Evolutionary conservation across 2,797 vertebrate genomes (phyloP), one percentile per base, ranked within the genome.

Genomic region (Cercopithecus mitis): DNA sequence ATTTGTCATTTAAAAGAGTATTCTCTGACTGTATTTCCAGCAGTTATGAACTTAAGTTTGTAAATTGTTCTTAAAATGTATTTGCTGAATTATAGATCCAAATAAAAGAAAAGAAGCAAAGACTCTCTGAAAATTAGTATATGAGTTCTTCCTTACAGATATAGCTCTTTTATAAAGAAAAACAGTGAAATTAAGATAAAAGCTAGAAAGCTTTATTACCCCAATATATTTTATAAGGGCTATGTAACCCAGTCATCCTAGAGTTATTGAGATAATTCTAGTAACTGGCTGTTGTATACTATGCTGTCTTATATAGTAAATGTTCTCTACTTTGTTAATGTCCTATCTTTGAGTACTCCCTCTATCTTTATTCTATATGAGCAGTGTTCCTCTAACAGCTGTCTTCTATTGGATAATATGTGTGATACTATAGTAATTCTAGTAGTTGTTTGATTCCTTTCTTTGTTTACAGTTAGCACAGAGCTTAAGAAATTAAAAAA

Each of bases 81-180:
- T 96, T 97, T 97, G 92, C 87, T 98, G 77, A 93, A 88, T 95
- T 98, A 84, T 98, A 98, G 97, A 98, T 96, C 83, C 95, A 95
- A 98, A 97, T 98, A 98, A 98, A 98, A 94, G 96, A 97, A 98
- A 98, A 98, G 97, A 98, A 97, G 93, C 90, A 96, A 98, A 98
- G 94, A 94, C 90, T 94, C 84, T 94, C 83, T 96, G 96, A 97
- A 91, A 98, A 97, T 93, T 96, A 98, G 90, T 97, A 97, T 77
- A 93, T 96, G 91, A 79, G 83, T 96, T 97, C 88, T 95, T 98
- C 96, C 94, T 93, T 95, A 96, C 52, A 95, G 88, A 83, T 96
- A 57, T 39, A 96, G 84, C 47, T 97, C 47, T 90, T 94, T 88
- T 85, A 91, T 47, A 90, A 90, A 97, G 45, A 72, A 95, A 95